phyloP scores from a whole-genome alignment of 2,113 vertebrate species.

The Zosterops japonicus region DNA sequence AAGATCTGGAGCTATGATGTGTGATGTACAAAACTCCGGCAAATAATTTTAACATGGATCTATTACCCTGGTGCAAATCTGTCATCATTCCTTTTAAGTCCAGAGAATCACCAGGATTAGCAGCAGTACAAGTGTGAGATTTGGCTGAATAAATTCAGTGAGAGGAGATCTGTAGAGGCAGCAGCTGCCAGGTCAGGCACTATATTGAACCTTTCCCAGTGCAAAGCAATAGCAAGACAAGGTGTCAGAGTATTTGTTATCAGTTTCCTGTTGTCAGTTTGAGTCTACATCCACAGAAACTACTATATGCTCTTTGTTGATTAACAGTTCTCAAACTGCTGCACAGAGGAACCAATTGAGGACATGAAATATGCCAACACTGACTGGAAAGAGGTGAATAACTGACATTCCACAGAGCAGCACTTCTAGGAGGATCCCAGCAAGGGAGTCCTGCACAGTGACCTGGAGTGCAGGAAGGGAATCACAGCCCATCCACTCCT shows the following conservation, averaged over 20 bases:
- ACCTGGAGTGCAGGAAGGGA: not conserved
- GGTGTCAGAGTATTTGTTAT: not conserved
- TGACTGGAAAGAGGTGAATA: not conserved
- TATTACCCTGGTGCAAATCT: not conserved
- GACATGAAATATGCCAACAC: accelerated
- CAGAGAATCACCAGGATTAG: not conserved
- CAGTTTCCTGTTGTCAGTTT: not conserved
- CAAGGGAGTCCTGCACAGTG: not conserved
- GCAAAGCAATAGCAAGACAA: not conserved
- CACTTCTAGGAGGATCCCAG: not conserved
- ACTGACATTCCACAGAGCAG: not conserved
- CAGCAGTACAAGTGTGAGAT: not conserved
- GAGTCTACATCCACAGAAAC: not conserved
- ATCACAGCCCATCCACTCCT: not conserved
- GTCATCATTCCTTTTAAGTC: not conserved
- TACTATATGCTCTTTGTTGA: not conserved
- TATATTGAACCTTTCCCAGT: not conserved
- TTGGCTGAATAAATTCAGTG: not conserved
- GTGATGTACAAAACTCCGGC: not conserved
- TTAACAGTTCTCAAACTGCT: not conserved
- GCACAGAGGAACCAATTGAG: not conserved
- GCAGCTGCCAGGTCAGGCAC: not conserved
- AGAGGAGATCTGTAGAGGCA: not conserved
- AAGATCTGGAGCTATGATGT: not conserved
- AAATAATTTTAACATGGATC: not conserved